Base-by-base conservation (phyloP, 2,113 vertebrate species). In the Ia io region DNA sequence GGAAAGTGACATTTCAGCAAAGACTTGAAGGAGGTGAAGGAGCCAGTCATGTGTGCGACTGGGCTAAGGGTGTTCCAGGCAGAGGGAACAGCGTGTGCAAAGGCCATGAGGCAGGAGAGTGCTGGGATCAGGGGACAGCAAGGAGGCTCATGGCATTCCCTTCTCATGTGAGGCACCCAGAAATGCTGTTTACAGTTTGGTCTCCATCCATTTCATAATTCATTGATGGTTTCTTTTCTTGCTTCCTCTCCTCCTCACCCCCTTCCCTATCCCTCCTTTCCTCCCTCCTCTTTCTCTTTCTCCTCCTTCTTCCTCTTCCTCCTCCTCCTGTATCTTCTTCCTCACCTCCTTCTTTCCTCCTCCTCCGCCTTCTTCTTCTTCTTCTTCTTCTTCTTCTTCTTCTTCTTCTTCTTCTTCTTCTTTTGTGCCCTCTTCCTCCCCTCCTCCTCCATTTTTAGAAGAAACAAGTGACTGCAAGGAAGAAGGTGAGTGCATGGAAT, bases 391-490 rank as follows among this genome's bases (percentile, higher is more conserved):
- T 12, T 11, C 44, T 47, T 51, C 49, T 13, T 5, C 49, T 9
- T 9, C 14, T 16, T 13, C 49, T 51, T 2, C 49, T 51, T 17
- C 9, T 49, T 13, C 47, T 49, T 13, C 47, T 49, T 9, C 47
- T 51, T n/a, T 3, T 17, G 14, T 51, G 14, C 16, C 49, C 16
- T 51, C 28, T 8, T 9, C 8, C 11, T 73, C 37, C 10, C 9
- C 8, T 17, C 56, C 35, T 40, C 28, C 23, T 82, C 25, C 30
- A 3, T 20, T 30, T 84, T 47, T 23, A 97, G 96, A 97, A 82
- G 95, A 97, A 85, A 93, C 82, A 3, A 85, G 1, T 9, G 51
- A 65, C 79, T 97, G 96, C 53, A 91, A 88, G 47, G 83, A 96
- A 2, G 88, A 51, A 91, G 95, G 97, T 97, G 11, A 67, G 93